Percentiles rank a stretch among this genome's conserved stretches.
These are phyloP conservation scores for Parnassius apollo DNA, from an alignment of 2,888 invertebrate species.

Conservation along the genomic window DNA sequence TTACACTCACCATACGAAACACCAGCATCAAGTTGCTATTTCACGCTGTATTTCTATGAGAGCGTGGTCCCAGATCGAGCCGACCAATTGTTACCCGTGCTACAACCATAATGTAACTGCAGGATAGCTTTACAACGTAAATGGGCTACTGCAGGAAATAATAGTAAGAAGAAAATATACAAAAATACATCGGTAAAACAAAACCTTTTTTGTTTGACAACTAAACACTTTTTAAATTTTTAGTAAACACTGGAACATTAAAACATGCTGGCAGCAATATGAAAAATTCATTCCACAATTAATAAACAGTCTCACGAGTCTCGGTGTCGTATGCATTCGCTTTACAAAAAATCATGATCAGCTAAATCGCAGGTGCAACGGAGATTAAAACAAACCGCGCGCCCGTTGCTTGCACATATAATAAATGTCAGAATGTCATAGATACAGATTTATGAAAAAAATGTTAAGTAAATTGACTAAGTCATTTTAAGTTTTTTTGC, in stretches of 20 bases:
- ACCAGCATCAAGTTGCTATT: no score
- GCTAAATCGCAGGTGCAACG: conserved; percentile 53
- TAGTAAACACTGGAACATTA: neutral
- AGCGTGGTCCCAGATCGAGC: no score
- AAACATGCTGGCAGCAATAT: conserved; percentile 9
- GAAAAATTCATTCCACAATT: conserved; percentile 9
- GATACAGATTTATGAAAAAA: conserved; percentile 11
- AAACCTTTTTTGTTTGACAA: no score
- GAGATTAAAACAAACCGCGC: conserved; percentile 23
- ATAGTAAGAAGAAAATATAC: no score
- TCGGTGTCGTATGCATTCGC: conserved; percentile 24
- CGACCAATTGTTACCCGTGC: no score
- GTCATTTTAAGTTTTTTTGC: no score
- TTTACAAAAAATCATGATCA: conserved; percentile 33
- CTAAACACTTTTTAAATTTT: neutral
- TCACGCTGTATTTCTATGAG: no score
- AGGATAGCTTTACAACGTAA: no score
- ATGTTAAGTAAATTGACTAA: neutral
- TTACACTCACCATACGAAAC: no score
- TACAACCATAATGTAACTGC: no score
- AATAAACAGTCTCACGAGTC: conserved; percentile 21
- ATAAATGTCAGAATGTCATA: conserved; percentile 23
- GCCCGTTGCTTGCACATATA: conserved; percentile 21
- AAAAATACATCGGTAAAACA: no score
- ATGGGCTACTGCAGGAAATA: no score